Evolutionary conservation across 2,113 vertebrate genomes (phyloP), one percentile per base, ranked within the genome.

Genomic region (Pseudopipra pipra): DNA sequence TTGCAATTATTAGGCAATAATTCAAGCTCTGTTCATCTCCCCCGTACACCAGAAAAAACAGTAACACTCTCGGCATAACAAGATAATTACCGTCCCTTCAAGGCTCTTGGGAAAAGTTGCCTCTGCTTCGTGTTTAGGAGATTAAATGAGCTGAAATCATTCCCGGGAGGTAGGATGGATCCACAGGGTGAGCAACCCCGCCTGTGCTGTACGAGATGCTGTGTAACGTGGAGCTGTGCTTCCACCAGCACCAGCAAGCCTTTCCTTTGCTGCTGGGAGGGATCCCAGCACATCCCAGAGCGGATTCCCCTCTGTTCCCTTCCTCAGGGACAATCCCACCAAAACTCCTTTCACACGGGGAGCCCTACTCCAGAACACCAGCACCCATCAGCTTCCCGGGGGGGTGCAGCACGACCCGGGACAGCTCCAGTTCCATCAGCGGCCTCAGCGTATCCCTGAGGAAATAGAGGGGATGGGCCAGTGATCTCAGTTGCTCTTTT

Each of bases 101-200:
- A 61, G n/a, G 46, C 79, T 66, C 89, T 52, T 9, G 59, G 84
- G 91, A 76, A 77, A 58, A 70, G 86, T 39, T 90, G 66, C 31
- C 80, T 41, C 77, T 75, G 80, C 83, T 91, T 70, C 2, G 2
- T 41, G 49, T 37, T 86, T 30, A 70, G 66, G 80, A 76, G 90
- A 92, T 89, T 71, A 85, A 90, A 37, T 39, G 89, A 79, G 73
- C 62, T 79, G 84, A 76, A 91, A 66, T 73, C 28, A 39, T 44
- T 74, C 81, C 95, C 73, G 30, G 68, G 88, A 55, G 58, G 51
- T 1, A 41, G 90, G 73, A 51, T 24, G 59, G 78, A 37, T 55
- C 43, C 68, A 59, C 62, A 67, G 67, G 39, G 35, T 1, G 5
- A 86, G 28, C 33, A 71, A 81, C 83, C 21, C 51, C 3, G 0